These are phyloP conservation scores for Eudyptes chrysolophus DNA, from an alignment of 2,113 vertebrate species.

Conservation along the genomic window DNA sequence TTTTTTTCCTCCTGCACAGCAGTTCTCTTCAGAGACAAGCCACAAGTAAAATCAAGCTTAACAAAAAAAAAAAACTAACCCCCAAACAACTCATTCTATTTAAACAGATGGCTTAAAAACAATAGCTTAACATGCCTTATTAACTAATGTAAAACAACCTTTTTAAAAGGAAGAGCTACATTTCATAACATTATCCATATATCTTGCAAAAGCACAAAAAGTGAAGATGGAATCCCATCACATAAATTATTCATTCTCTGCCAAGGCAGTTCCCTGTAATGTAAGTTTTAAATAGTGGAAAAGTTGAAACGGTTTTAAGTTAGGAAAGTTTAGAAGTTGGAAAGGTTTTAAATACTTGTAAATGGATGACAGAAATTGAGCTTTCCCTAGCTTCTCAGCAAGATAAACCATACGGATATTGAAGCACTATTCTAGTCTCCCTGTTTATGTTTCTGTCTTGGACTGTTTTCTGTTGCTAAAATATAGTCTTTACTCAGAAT, in stretches of 20 bases:
- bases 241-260: slow-evolving; percentile 22
- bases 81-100: background rate
- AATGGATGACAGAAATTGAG: background rate
- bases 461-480: background rate
- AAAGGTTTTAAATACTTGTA: background rate
- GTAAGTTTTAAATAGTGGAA: background rate
- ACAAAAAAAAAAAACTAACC: background rate
- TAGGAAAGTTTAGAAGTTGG: background rate
- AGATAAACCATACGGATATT: background rate
- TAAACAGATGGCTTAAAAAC: background rate
- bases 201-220: background rate
- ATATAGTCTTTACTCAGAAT: background rate
- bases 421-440: background rate
- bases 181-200: background rate
- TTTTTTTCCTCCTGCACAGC: background rate
- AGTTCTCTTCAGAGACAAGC: background rate
- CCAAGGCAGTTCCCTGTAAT: background rate
- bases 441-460: slow-evolving; percentile 4
- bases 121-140: background rate
- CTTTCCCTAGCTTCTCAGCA: background rate
- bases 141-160: background rate
- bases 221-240: background rate
- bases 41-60: background rate
- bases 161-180: background rate
- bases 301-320: slow-evolving; percentile 11